Evolutionary conservation across 2,888 invertebrate genomes (phyloP), one percentile per base, ranked within the genome.

Genomic region (Lasiommata megera): DNA sequence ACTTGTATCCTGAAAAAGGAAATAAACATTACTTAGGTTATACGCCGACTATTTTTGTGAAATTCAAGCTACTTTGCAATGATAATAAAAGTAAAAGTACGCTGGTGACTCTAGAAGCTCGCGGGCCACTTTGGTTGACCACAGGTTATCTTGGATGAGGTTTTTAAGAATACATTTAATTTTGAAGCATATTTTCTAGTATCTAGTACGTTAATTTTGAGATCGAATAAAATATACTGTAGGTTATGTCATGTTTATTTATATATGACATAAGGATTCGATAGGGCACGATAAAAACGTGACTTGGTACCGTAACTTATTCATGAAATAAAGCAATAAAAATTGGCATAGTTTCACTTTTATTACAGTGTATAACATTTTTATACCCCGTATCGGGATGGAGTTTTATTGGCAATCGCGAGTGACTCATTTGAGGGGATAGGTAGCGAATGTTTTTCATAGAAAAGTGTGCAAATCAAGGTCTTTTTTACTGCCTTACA

Each of bases 341-440:
- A 62, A 62, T 62, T 64, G 64, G 62, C 60, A 64, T 64, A 64
- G 64, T 64, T 64, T 64, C 58, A 59, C 58, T 64, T 64, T 64
- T 64, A 64, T 64, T 47, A 56, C 60, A 48, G 44, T 59, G 56
- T 62, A 64, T 60, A 56, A 60, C 58, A 60, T 60, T 62, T 60
- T 64, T 60, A 62, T 62, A 55, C 43, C 48, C 52, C 38, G 55
- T 62, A 60, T 58, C 53, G 47, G 44, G 52, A 56, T 47, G 50
- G 56, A 54, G 48, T 58, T 62, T 64, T 58, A 60, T 59, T 31
- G 48, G 37, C 44, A 18, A 52, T 51, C 14, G 40, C 44, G 12
- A 38, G 48, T 38, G 47, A 51, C 40, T 60, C 50, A 57, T 54
- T 50, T 58, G 36, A 47, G 17, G 23, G 41, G 52, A 41, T 18